Conservation (phyloP, 2,888 invertebrate genomes). For the Leucozona laternaria region DNA sequence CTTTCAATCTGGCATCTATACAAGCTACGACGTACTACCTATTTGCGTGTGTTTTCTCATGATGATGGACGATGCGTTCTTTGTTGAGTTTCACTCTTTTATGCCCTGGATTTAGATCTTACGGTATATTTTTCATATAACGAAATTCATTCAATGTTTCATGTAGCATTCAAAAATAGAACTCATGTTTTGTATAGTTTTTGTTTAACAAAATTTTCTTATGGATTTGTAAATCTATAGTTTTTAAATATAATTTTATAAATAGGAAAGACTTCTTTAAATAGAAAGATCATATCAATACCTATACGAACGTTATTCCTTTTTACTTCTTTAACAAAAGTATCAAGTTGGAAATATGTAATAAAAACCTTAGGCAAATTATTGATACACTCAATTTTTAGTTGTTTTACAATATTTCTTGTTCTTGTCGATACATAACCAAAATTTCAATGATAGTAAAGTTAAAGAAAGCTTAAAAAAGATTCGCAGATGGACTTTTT, state of each 20-base stretch:
- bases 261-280: not conserved
- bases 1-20: conserved; percentile 12
- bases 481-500: no score
- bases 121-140: conserved; percentile 3
- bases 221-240: not conserved
- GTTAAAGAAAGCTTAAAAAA: no score
- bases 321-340: not conserved
- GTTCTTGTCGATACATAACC: no score
- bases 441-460: no score
- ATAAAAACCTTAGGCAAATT: no score
- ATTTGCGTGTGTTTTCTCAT: conserved; percentile 32
- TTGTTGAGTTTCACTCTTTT: conserved; percentile 39
- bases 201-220: not conserved
- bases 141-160: conserved; percentile 43
- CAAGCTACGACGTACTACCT: conserved; percentile 14
- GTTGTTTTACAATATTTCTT: no score
- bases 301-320: not conserved
- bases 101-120: conserved; percentile 39
- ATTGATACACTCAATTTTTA: no score
- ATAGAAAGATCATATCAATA: not conserved
- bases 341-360: no score
- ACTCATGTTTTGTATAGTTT: conserved; percentile 7
- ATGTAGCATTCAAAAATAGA: conserved; percentile 48
- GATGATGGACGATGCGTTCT: conserved; percentile 46
- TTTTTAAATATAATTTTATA: not conserved